phyloP scores from a whole-genome alignment of 2,797 vertebrate species.

The Ptychadena robeensis region DNA sequence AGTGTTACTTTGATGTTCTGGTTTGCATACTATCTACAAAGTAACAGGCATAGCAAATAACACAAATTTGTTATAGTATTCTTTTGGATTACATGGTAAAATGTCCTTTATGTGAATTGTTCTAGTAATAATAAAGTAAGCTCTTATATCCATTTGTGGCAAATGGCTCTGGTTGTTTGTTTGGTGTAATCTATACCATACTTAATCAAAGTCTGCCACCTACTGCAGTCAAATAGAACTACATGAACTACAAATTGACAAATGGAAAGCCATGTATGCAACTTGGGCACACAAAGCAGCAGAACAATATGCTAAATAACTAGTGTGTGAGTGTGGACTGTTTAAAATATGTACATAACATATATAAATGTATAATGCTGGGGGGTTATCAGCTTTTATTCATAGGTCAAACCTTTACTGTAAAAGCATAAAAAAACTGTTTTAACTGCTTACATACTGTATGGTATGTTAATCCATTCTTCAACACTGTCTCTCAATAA shows the following conservation, averaged over 20 bases:
- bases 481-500: no score
- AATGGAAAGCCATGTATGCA: background rate
- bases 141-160: conserved; percentile 43
- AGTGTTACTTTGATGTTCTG: conserved; percentile 58
- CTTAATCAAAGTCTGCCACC: conserved; percentile 53
- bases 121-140: conserved; percentile 53
- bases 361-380: no score
- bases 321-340: background rate
- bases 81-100: conserved; percentile 61
- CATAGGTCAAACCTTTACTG: no score
- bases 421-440: no score
- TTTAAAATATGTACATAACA: no score
- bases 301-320: background rate
- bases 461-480: no score
- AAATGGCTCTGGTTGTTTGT: conserved; percentile 28
- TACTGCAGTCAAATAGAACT: conserved; percentile 21
- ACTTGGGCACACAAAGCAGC: background rate
- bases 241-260: background rate
- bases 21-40: conserved; percentile 61
- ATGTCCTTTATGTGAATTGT: conserved; percentile 59
- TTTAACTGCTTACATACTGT: no score
- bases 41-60: conserved; percentile 60
- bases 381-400: no score
- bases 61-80: conserved; percentile 59
- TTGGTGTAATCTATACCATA: background rate